These are phyloP conservation scores for Cinclus cinclus DNA, from an alignment of 2,113 vertebrate genomes.

Conservation along the genomic window DNA sequence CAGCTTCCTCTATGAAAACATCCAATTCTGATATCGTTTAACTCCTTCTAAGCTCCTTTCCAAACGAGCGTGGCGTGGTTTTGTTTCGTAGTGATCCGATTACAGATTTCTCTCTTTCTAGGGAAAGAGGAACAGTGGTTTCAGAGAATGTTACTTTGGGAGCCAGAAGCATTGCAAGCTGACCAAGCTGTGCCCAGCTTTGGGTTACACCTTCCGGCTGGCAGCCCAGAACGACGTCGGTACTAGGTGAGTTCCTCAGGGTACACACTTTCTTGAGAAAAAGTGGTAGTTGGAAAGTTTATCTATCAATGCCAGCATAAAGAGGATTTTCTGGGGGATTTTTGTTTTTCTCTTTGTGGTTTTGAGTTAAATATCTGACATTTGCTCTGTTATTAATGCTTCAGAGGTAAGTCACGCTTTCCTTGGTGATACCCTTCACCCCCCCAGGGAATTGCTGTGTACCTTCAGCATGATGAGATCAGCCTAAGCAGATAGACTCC, in stretches of 20 bases:
- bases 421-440: background rate
- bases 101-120: slow-evolving; percentile 55
- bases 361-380: background rate
- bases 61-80: background rate
- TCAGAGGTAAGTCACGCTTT: background rate
- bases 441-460: background rate
- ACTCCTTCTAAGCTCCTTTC: background rate
- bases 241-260: slow-evolving; percentile 79
- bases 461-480: background rate
- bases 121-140: slow-evolving; percentile 95
- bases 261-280: fast-evolving
- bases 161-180: slow-evolving; percentile 94
- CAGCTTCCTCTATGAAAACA: background rate
- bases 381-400: background rate
- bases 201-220: slow-evolving; percentile 93
- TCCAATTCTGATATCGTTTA: background rate
- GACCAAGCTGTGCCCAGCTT: slow-evolving; percentile 90
- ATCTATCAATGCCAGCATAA: background rate
- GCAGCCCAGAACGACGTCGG: slow-evolving; percentile 94
- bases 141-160: slow-evolving; percentile 94
- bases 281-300: background rate
- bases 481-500: background rate
- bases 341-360: background rate
- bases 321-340: background rate
- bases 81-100: background rate